Evolutionary conservation across 2,888 invertebrate species (phyloP).

Genomic region (Diadromus collaris): DNA sequence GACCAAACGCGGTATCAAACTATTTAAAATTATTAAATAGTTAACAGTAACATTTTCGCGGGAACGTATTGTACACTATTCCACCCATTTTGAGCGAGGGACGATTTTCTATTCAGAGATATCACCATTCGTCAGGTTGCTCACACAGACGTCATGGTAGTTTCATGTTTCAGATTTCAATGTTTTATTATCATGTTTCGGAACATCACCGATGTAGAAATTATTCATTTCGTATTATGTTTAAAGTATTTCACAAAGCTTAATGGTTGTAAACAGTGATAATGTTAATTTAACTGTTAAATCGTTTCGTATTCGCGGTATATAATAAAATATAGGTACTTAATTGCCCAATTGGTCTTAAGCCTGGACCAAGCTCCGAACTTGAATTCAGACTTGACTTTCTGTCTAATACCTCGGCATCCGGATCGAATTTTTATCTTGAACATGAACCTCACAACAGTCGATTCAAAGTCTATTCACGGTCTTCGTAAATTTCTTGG

Average conservation of each 20-base stretch:
- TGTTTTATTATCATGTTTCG: background rate
- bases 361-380: constrained; percentile 21
- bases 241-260: background rate
- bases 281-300: background rate
- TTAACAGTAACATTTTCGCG: constrained; percentile 65
- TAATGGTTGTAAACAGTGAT: background rate
- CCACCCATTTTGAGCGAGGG: constrained; percentile 18
- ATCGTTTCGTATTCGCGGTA: background rate
- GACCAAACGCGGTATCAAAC: constrained; percentile 47
- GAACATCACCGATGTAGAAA: background rate
- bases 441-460: background rate
- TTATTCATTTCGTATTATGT: background rate
- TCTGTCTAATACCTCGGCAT: background rate
- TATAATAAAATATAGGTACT: too few relatives aligned
- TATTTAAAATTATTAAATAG: constrained; percentile 65
- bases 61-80: constrained; percentile 57
- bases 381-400: background rate
- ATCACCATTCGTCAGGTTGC: constrained; percentile 34
- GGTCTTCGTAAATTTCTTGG: background rate
- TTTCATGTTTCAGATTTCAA: background rate
- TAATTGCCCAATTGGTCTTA: constrained; percentile 27
- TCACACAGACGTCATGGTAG: background rate
- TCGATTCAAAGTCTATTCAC: background rate
- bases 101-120: constrained; percentile 33
- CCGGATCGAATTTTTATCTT: background rate